Evolutionary conservation across 2,797 vertebrate species (phyloP).

Genomic region (Coreius guichenoti): DNA sequence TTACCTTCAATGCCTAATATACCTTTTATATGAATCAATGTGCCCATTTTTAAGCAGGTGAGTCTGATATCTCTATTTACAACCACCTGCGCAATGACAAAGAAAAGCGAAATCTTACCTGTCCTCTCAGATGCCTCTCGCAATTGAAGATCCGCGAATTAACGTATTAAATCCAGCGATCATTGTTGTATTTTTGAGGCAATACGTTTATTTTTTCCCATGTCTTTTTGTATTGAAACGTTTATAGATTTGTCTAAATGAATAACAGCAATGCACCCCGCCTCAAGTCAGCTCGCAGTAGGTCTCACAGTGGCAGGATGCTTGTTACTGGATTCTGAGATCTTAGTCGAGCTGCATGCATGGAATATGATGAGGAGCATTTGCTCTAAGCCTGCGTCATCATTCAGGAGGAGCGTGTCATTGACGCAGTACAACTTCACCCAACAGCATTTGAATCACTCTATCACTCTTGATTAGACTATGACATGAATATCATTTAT

Average conservation of each 20-base stretch:
- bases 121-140: slow-evolving; percentile 21
- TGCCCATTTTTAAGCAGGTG: not conserved
- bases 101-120: slow-evolving; percentile 23
- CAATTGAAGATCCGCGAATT: not conserved
- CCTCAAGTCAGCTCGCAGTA: not conserved
- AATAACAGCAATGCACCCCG: not conserved
- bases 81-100: slow-evolving; percentile 8
- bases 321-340: slow-evolving; percentile 2
- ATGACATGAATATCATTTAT: not conserved
- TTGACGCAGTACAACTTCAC: slow-evolving; percentile 41
- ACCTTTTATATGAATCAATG: not conserved
- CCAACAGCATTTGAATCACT: slow-evolving; percentile 1
- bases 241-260: not conserved
- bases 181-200: not conserved
- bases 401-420: slow-evolving; percentile 41
- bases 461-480: not conserved
- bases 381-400: slow-evolving; percentile 45
- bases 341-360: slow-evolving; percentile 12
- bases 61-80: not conserved
- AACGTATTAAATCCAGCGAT: slow-evolving; percentile 9
- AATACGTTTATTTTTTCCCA: not conserved
- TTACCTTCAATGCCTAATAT: not conserved
- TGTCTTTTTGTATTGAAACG: not conserved
- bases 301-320: slow-evolving; percentile 23
- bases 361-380: not conserved